These are phyloP conservation scores for Cataglyphis livida DNA, from an alignment of 2,888 invertebrate species.

Conservation along the genomic window DNA sequence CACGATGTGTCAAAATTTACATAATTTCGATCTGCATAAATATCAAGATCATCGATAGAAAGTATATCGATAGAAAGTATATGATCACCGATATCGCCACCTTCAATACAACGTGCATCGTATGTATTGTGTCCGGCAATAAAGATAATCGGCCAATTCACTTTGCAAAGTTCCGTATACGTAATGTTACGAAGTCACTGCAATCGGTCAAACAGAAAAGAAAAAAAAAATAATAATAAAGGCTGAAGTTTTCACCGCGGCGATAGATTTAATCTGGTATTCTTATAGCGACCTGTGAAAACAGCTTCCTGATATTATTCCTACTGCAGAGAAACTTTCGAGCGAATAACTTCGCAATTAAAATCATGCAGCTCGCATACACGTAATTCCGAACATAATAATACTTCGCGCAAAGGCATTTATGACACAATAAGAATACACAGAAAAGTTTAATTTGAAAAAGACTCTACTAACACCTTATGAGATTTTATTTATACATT, in stretches of 20 bases:
- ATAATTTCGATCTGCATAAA: slow-evolving; percentile 56
- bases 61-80: slow-evolving; percentile 68
- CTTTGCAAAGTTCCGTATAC: slow-evolving; percentile 66
- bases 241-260: slow-evolving; percentile 50
- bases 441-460: slow-evolving; percentile 23
- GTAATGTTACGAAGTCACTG: slow-evolving; percentile 57
- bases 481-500: too few species aligned
- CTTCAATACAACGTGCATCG: slow-evolving; percentile 40
- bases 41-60: slow-evolving; percentile 61
- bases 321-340: slow-evolving; percentile 52
- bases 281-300: slow-evolving; percentile 16
- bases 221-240: neutral
- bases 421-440: slow-evolving; percentile 49
- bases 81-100: slow-evolving; percentile 18
- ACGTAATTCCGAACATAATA: slow-evolving; percentile 52
- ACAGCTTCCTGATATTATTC: slow-evolving; percentile 59
- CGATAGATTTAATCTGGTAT: slow-evolving; percentile 43
- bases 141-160: slow-evolving; percentile 59
- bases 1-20: slow-evolving; percentile 55
- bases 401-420: slow-evolving; percentile 40
- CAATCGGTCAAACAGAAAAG: slow-evolving; percentile 28
- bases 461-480: slow-evolving; percentile 8
- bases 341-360: slow-evolving; percentile 53
- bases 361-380: slow-evolving; percentile 26
- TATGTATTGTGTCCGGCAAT: slow-evolving; percentile 59